phyloP scores from a whole-genome alignment of 2,797 vertebrate species.

The Telmatherina bonti region DNA sequence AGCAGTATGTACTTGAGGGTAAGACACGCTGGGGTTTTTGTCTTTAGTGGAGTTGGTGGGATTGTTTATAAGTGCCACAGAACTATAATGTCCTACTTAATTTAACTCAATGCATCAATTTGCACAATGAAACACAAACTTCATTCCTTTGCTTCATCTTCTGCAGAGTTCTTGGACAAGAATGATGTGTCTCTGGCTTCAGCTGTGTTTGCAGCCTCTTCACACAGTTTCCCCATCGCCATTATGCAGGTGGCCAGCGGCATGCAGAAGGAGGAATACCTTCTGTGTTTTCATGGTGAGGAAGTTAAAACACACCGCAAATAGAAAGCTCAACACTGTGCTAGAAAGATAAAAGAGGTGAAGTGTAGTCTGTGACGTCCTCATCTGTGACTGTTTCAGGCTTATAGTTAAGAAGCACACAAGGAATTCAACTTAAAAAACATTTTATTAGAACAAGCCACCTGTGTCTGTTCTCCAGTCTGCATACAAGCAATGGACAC shows the following conservation, averaged over 20 bases:
- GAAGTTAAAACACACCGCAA: conserved; percentile 3
- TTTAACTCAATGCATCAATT: neutral
- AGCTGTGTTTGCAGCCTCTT: conserved; percentile 93
- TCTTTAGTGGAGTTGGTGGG: neutral
- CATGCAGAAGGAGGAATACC: conserved; percentile 94
- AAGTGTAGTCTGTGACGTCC: too few species aligned
- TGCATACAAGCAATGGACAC: neutral
- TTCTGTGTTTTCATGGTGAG: conserved; percentile 96
- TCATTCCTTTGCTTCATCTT: neutral
- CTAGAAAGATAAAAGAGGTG: too few species aligned
- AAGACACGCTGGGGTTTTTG: neutral
- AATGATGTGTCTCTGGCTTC: conserved; percentile 95
- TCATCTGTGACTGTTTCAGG: neutral
- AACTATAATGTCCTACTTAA: neutral
- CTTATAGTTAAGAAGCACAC: neutral
- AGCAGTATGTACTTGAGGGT: conserved; percentile 98
- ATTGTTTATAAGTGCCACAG: neutral
- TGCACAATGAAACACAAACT: neutral
- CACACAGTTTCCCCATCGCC: conserved; percentile 96
- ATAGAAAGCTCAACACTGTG: neutral
- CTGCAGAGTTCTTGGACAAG: conserved; percentile 97
- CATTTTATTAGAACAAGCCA: too few species aligned
- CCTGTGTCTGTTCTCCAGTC: too few species aligned
- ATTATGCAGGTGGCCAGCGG: conserved; percentile 94
- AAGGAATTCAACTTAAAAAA: too few species aligned